Base-by-base conservation (phyloP, 2,797 vertebrate species). In the Aulostomus chinensis region DNA sequence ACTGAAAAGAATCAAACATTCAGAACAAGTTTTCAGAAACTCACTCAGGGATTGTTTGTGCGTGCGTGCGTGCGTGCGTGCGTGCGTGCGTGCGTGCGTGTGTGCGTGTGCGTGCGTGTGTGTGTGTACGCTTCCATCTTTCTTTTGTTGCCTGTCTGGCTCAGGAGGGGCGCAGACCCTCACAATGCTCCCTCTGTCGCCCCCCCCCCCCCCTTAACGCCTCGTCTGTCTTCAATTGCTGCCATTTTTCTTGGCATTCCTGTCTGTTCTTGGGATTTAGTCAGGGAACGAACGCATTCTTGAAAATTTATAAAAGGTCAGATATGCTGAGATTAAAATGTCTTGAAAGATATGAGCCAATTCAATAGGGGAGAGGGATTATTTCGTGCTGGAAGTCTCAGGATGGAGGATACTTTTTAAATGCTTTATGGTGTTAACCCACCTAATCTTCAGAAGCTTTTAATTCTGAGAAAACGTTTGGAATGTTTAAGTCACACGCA, bases 171-270 rank as follows among this genome's bases (percentile, higher is more conserved):
- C 69, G 45, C 37, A 48, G 72, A 73, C 58, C 54, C 51, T 68
- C 65, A 84, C 79, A 88, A 87, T 83, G 71, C 69, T 58, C 59
- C 69, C 73, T 81, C 82, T 84, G 81, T 85, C 65, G 41, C 41
- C 38, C 61, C 29, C 40, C 54, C 65, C 45, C 41, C 38, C 61
- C 29, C 40, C 54, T 41, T 12, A 29, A 68, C 10, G 56, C 34
- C 43, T 74, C 20, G 14, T 49, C 63, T 76, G 64, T 69, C 52
- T 80, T 55, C 24, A 39, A 69, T 78, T 52, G 40, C 57, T 28
- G 32, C 24, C 31, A 60, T 52, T 59, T 52, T 33, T 67, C 47
- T 64, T 31, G 34, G 18, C 26, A 43, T n/a, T 46, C 12, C 7
- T 46, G 5, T 22, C 13, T 18, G 12, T 7, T 4, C 10, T 32